Evolutionary conservation across 2,797 vertebrate species (phyloP).

Genomic region (Podargus strigoides): DNA sequence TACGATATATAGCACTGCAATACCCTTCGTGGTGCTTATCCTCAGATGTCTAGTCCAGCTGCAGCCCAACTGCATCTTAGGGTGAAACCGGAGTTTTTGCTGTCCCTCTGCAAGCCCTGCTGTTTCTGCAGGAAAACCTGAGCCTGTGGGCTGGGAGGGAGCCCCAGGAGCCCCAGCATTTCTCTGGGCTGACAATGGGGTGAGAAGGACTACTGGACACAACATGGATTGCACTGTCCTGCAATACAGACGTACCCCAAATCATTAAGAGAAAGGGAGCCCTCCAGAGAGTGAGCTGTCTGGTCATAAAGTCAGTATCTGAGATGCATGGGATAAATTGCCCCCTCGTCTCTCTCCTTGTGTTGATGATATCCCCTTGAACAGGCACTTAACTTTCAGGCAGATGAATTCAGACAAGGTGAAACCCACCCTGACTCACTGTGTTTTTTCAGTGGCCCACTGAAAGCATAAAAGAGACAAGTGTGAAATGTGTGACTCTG

Average conservation of each 20-base stretch:
- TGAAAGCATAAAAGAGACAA: not conserved
- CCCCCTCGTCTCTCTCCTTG: not conserved
- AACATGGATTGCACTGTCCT: not conserved
- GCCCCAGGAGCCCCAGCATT: not conserved
- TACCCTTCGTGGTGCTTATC: not conserved
- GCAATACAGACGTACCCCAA: not conserved
- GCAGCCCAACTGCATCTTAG: not conserved
- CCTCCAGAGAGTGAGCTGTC: not conserved
- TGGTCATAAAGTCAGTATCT: not conserved
- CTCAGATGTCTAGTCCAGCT: not conserved
- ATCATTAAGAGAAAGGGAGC: not conserved
- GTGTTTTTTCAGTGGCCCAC: not conserved
- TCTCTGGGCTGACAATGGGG: not conserved
- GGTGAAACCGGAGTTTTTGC: not conserved
- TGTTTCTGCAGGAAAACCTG: not conserved
- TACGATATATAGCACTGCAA: not conserved
- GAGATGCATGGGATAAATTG: not conserved
- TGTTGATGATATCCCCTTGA: not conserved
- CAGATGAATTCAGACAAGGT: not conserved
- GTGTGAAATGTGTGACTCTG: not conserved
- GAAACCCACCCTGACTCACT: not conserved
- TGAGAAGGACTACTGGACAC: not conserved
- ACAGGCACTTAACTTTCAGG: not conserved
- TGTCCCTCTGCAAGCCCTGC: not conserved
- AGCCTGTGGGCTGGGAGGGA: accelerated